These are phyloP conservation scores for Lagopus leucura DNA, from an alignment of 2,113 vertebrate species.

Conservation along the genomic window DNA sequence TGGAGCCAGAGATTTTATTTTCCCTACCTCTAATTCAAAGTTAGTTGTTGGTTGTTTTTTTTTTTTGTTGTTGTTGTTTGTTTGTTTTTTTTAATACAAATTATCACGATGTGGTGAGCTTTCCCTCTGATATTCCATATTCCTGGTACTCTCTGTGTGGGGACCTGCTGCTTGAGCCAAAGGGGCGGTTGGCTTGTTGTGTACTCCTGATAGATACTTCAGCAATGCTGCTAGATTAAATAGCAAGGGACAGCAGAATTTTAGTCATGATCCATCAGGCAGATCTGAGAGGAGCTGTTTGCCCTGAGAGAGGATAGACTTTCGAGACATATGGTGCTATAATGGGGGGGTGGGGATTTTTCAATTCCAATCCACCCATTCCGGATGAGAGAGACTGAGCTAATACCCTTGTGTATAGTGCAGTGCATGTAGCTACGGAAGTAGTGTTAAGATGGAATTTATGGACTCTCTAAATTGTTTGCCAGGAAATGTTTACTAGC, in stretches of 20 bases:
- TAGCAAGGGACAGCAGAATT: conserved; percentile 47
- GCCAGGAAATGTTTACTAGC: conserved; percentile 77
- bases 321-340: conserved; percentile 75
- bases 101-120: conserved; percentile 8
- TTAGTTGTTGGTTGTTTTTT: not conserved
- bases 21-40: conserved; percentile 17
- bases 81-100: conserved; percentile 25
- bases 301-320: conserved; percentile 72
- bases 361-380: conserved; percentile 76
- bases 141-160: not conserved
- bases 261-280: conserved; percentile 59
- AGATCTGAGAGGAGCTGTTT: conserved; percentile 65
- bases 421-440: conserved; percentile 73
- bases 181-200: conserved; percentile 5
- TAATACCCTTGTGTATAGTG: conserved; percentile 75
- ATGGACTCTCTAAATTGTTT: conserved; percentile 76
- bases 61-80: no score
- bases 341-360: conserved; percentile 66
- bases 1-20: conserved; percentile 16
- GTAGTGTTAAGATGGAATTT: conserved; percentile 75
- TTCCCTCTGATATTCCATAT: conserved; percentile 39
- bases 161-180: conserved; percentile 9
- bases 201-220: conserved; percentile 44
- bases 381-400: conserved; percentile 75
- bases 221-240: conserved; percentile 51